Percentiles rank a stretch among this genome's conserved stretches.
These are phyloP conservation scores for Acromyrmex charruanus DNA, from an alignment of 1,140 invertebrate genomes.

Conservation along the genomic window DNA sequence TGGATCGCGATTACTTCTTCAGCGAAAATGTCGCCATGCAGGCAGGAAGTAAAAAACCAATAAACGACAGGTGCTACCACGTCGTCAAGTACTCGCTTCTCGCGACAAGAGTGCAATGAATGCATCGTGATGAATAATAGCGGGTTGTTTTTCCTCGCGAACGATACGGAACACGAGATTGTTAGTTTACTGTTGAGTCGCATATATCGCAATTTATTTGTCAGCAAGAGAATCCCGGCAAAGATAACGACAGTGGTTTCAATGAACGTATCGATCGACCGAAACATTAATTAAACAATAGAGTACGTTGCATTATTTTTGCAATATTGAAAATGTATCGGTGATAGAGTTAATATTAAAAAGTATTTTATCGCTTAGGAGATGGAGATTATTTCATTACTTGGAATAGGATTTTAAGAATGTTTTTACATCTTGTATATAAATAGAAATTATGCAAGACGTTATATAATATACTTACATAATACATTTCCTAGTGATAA, in stretches of 20 bases:
- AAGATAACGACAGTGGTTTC: constrained; percentile 20
- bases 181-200: constrained; percentile 14
- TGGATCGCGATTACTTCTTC: constrained; percentile 50
- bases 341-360: neutral
- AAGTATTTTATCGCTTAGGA: neutral
- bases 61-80: constrained; percentile 50
- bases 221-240: constrained; percentile 13
- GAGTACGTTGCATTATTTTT: neutral
- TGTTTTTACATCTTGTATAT: neutral
- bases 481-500: neutral
- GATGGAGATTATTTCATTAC: too few species aligned
- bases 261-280: constrained; percentile 24
- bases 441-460: neutral
- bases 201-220: constrained; percentile 44
- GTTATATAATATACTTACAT: neutral
- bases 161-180: constrained; percentile 33
- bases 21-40: constrained; percentile 45
- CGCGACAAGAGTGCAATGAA: constrained; percentile 23
- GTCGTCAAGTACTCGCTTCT: neutral
- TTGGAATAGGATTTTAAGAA: neutral
- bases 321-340: constrained; percentile 1
- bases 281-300: constrained; percentile 53
- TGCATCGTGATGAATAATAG: constrained; percentile 53
- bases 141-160: constrained; percentile 24
- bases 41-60: constrained; percentile 60